phyloP scores from a whole-genome alignment of 2,113 vertebrate genomes.

The Chaetodon auriga region DNA sequence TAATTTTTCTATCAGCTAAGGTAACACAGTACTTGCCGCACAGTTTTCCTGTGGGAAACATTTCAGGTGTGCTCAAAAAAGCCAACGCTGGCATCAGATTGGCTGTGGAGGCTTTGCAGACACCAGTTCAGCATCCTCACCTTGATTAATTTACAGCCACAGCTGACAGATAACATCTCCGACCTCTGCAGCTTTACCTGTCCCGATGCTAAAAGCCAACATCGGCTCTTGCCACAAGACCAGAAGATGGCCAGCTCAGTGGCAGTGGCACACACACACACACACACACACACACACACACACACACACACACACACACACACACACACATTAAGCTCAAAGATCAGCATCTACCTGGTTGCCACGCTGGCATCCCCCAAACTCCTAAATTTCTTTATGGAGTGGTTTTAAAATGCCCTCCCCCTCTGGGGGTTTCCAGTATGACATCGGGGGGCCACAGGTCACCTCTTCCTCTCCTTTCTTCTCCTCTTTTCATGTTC shows the following conservation, averaged over 20 bases:
- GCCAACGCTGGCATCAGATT: too few relatives aligned
- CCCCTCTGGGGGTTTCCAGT: constrained; percentile 73
- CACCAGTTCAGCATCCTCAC: not conserved
- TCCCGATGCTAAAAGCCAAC: not conserved
- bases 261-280: not conserved
- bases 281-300: not conserved
- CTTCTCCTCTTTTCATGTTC: constrained; percentile 76
- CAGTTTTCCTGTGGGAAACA: too few relatives aligned
- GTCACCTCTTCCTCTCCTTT: constrained; percentile 78
- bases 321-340: constrained; percentile 14
- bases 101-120: not conserved
- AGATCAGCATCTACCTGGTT: constrained; percentile 57
- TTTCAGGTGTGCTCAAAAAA: too few relatives aligned
- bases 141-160: not conserved
- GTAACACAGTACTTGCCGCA: too few relatives aligned
- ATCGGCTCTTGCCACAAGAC: not conserved
- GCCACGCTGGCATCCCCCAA: constrained; percentile 67
- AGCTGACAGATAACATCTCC: not conserved
- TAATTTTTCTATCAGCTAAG: not conserved
- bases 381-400: constrained; percentile 70
- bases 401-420: constrained; percentile 60
- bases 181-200: not conserved
- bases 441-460: constrained; percentile 71
- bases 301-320: not conserved
- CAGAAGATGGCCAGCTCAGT: not conserved